Percentiles rank a stretch among this genome's conserved stretches.
Conservation (phyloP, 1,140 invertebrate species). For the Ylistrum balloti region DNA sequence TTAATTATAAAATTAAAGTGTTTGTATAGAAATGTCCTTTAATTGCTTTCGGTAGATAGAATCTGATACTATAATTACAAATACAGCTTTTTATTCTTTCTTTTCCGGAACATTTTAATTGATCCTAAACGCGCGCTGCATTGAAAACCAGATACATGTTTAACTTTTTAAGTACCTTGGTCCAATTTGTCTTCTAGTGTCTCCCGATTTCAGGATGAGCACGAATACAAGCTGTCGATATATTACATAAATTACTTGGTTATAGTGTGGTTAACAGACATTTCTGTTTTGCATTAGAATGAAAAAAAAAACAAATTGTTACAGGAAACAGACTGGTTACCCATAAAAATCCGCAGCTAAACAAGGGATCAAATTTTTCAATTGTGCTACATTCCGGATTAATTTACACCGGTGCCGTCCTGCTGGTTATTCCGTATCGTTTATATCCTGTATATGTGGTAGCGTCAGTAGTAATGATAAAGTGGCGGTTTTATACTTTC, state of each 20-base stretch:
- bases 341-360: not conserved
- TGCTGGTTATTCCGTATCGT: not conserved
- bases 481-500: not conserved
- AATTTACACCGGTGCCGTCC: slow-evolving; percentile 30
- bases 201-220: too few species aligned
- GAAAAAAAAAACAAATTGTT: not conserved
- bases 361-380: not conserved
- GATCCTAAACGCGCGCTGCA: too few species aligned
- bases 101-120: not conserved
- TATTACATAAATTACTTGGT: slow-evolving; percentile 24
- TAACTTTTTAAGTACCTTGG: too few species aligned
- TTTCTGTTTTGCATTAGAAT: not conserved
- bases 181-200: not conserved
- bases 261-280: not conserved
- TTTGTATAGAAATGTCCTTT: not conserved
- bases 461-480: not conserved
- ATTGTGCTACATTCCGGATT: slow-evolving; percentile 27
- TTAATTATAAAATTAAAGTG: slow-evolving; percentile 1
- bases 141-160: too few species aligned
- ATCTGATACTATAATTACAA: not conserved
- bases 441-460: not conserved
- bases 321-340: not conserved
- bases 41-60: not conserved
- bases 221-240: not conserved
- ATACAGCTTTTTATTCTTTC: too few species aligned